phyloP scores from a whole-genome alignment of 1,140 invertebrate species.

The Diploscapter pachys region DNA sequence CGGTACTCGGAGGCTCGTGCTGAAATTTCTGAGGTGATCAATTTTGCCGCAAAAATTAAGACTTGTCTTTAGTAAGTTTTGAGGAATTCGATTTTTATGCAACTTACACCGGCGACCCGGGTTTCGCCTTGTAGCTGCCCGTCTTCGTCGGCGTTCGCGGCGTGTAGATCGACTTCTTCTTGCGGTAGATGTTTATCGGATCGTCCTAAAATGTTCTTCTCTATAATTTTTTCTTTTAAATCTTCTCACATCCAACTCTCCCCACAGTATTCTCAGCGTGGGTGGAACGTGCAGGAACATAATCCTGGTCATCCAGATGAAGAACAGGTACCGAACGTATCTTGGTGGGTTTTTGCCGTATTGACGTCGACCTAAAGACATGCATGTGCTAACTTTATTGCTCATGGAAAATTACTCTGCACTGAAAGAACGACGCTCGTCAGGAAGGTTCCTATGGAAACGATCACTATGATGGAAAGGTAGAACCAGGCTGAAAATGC shows the following conservation, averaged over 20 bases:
- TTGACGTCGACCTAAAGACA: conserved; percentile 44
- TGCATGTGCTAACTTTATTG: not conserved
- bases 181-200: conserved; percentile 30
- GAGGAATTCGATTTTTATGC: no score
- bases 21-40: not conserved
- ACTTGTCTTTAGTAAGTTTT: not conserved
- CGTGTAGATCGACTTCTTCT: conserved; percentile 10
- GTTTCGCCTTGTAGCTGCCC: not conserved
- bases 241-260: conserved; percentile 48
- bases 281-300: conserved; percentile 51
- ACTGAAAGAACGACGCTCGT: conserved; percentile 54
- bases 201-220: conserved; percentile 41
- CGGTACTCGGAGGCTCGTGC: conserved; percentile 15
- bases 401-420: conserved; percentile 35
- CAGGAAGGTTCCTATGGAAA: conserved; percentile 57
- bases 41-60: not conserved
- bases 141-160: not conserved
- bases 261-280: conserved; percentile 48
- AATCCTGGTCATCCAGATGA: conserved; percentile 40
- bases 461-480: conserved; percentile 51
- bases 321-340: conserved; percentile 48
- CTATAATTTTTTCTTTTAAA: conserved; percentile 7
- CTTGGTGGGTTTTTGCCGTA: conserved; percentile 51
- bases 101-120: conserved; percentile 6
- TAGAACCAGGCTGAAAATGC: conserved; percentile 52